phyloP scores from a whole-genome alignment of 1,140 invertebrate genomes.

The Cyphomyrmex costatus region DNA sequence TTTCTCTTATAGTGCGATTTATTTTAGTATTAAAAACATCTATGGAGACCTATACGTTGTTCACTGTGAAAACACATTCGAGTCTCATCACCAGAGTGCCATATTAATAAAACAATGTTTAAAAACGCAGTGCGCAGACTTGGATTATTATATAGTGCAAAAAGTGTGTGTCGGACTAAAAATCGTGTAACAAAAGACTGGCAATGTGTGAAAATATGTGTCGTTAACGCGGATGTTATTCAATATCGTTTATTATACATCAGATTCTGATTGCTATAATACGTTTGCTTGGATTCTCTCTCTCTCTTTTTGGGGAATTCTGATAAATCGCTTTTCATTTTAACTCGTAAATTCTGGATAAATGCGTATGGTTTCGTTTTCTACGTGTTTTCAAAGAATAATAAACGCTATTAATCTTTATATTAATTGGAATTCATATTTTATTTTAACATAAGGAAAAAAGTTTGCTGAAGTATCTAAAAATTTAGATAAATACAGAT shows the following conservation, averaged over 20 bases:
- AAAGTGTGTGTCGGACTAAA: slow-evolving; percentile 25
- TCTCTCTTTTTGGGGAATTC: no score
- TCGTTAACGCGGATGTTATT: slow-evolving; percentile 17
- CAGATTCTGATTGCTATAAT: not conserved
- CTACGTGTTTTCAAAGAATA: not conserved
- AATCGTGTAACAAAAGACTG: not conserved
- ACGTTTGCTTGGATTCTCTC: not conserved
- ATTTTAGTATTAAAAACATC: slow-evolving; percentile 1
- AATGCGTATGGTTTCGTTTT: not conserved
- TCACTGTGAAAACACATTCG: not conserved
- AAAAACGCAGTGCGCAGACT: slow-evolving; percentile 9
- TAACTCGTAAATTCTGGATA: not conserved
- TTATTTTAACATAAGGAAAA: no score
- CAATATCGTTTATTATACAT: not conserved
- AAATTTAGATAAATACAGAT: no score
- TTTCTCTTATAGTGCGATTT: slow-evolving; percentile 20
- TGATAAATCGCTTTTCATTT: slow-evolving; percentile 20
- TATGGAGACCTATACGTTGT: not conserved
- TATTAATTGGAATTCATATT: not conserved
- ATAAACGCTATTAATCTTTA: not conserved
- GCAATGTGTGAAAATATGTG: not conserved
- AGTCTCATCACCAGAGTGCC: not conserved
- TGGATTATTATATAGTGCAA: not conserved
- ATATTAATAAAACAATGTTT: not conserved
- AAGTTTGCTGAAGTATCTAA: no score